Evolutionary conservation across 2,113 vertebrate genomes (phyloP), one percentile per base, ranked within the genome.

Genomic region (Cnemophilus loriae): DNA sequence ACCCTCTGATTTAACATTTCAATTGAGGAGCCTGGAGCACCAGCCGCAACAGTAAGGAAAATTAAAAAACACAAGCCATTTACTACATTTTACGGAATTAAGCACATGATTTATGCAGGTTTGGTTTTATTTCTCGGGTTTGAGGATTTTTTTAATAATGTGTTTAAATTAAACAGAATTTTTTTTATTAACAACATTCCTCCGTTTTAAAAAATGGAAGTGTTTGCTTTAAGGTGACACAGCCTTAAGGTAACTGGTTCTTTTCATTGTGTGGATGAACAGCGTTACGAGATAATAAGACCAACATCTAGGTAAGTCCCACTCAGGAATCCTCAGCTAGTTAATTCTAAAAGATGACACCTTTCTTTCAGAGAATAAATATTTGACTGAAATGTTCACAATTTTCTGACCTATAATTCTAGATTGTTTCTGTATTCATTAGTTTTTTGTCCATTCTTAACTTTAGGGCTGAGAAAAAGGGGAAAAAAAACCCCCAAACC

Each of bases 401-500:
- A 5, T 77, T 56, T 19, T 78, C 35, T 12, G 9, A 23, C 6
- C 6, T 55, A 14, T 33, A 27, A 33, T 73, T 90, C 41, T 37
- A 65, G 8, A 56, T 46, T 79, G 2, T 28, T 39, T 74, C 33
- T 71, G 4, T 30, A 39, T 46, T 83, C 3, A 1, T 69, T 64
- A 44, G 7, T 2, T 78, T 78, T 82, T 79, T 70, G 2, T 47
- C 67, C 13, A 46, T 68, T 95, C 10, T 73, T 75, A 7, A 59
- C 3, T 87, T 94, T 6, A 67, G 17, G 19, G 14, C 7, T 77
- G 28, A 21, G 9, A 9, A 61, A 71, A 59, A 59, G 3, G 5
- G 8, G 16, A n/a, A 22, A 28, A 19, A 35, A 13, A 24, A 13
- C 4, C 0, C 6, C 8, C 19, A 19, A 32, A 33, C 5, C 3